Evolutionary conservation across 92 coral and sea anemone species (phyloP), one percentile per base, ranked within the genome.

Genomic region (Epizoanthus rinbou): DNA sequence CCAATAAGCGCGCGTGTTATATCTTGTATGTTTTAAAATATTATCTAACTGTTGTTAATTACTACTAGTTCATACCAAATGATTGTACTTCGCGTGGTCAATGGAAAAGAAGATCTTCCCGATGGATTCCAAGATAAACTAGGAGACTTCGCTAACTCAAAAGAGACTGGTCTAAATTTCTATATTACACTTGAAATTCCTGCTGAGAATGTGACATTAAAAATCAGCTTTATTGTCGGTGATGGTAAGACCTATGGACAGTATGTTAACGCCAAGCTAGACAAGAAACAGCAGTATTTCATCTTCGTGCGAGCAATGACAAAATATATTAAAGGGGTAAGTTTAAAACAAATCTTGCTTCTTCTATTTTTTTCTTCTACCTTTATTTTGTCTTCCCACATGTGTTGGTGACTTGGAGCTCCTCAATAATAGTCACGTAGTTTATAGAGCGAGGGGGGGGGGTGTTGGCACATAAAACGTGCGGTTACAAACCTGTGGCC

Each of bases 211-310:
- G 82, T 76, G 0, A 76, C 70, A 60, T 17, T 54, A 6, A 41
- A 76, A 0, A 76, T 70, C 39, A 54, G 53, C 35, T 85, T 89
- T 45, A 47, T 56, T 11, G 71, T 89, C 52, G 92, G 92, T 41
- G 92, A 89, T 56, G 92, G 72, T 5, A 64, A 89, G 37, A 56
- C 1, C 0, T 69, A 71, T 57, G 84, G 79, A 17, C 64, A 82
- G 8, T 64, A 47, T 19, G 22, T 17, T 31, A 90, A 90, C 67
- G 87, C 73, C 2, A 57, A 86, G 72, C 87, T 90, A 31, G 81
- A 56, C 1, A 23, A 47, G 35, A 82, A 85, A 9, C 17, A 70
- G 22, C 24, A 67, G 24, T 86, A 90, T 66, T 59, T 59, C 4
- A 28, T 90, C 7, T 83, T 69, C 15, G 64, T 80, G 16, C 47